Conservation (phyloP, 2,888 invertebrate species). For the Euplexia lucipara region DNA sequence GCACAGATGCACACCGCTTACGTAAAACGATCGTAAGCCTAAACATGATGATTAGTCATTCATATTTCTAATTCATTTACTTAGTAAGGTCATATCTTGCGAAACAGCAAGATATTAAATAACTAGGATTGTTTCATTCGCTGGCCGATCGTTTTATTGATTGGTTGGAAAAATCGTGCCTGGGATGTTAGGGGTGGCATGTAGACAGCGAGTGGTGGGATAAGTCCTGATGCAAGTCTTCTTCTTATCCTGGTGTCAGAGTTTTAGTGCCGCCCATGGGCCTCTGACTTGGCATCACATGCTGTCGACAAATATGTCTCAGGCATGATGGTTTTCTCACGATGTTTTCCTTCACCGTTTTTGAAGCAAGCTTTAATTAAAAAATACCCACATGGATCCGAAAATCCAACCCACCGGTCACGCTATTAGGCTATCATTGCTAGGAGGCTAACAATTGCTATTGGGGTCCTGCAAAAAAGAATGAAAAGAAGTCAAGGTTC, state of each 20-base stretch:
- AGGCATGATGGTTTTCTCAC: too few relatives aligned
- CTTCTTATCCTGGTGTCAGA: too few relatives aligned
- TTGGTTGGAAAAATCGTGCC: slow-evolving; percentile 88
- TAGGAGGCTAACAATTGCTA: too few relatives aligned
- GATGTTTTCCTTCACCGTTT: too few relatives aligned
- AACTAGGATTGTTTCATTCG: slow-evolving; percentile 80
- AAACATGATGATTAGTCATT: slow-evolving; percentile 54
- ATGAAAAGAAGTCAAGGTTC: not conserved
- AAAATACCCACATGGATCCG: too few relatives aligned
- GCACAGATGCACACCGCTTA: not conserved
- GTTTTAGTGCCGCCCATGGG: too few relatives aligned
- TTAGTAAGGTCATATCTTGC: slow-evolving; percentile 65
- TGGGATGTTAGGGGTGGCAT: slow-evolving; percentile 67
- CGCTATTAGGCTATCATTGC: too few relatives aligned
- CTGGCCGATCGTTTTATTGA: slow-evolving; percentile 83
- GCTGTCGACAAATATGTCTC: too few relatives aligned
- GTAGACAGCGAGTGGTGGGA: slow-evolving; percentile 31
- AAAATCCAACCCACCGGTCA: too few relatives aligned
- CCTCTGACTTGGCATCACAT: too few relatives aligned
- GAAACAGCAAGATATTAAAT: slow-evolving; percentile 64
- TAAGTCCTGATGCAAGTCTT: slow-evolving; percentile 29
- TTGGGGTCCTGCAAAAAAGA: not conserved
- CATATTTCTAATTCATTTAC: slow-evolving; percentile 64
- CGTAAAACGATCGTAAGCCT: not conserved
- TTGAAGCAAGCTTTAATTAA: too few relatives aligned